Conservation (phyloP, 2,888 invertebrate species). For the Phanerotoma sp. region DNA sequence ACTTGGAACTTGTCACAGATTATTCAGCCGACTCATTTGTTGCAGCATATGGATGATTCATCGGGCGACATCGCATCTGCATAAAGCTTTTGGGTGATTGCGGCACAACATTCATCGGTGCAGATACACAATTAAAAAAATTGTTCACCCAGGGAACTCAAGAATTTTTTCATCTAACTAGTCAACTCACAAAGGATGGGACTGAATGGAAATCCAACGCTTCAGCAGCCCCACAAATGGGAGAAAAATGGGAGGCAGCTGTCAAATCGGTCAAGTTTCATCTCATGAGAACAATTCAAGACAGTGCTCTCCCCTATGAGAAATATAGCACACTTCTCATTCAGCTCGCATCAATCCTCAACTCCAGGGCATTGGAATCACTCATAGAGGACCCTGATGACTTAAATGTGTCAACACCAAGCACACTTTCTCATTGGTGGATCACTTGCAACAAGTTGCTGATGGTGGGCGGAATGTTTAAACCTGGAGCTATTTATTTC, state of each 20-base stretch:
- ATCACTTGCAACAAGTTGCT: background rate
- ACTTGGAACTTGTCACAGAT: conserved; percentile 23
- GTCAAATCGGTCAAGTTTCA: conserved; percentile 18
- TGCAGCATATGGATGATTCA: conserved; percentile 17
- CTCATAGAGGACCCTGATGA: conserved; percentile 25
- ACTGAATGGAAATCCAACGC: conserved; percentile 12
- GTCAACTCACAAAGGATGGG: conserved; percentile 5
- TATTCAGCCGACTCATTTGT: conserved; percentile 20
- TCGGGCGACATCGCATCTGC: conserved; percentile 16
- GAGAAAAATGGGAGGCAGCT: conserved; percentile 21
- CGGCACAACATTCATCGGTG: conserved; percentile 27
- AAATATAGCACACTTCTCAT: conserved; percentile 5
- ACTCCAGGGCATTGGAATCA: conserved; percentile 30
- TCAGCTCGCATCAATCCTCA: conserved; percentile 29
- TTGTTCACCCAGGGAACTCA: background rate
- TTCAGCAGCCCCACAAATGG: conserved; percentile 21
- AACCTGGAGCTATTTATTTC: too few species aligned
- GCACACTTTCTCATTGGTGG: conserved; percentile 29
- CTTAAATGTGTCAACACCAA: conserved; percentile 27
- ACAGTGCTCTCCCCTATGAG: conserved; percentile 6
- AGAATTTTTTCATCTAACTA: background rate
- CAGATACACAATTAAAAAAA: conserved; percentile 6
- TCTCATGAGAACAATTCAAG: background rate
- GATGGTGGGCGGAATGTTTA: too few species aligned
- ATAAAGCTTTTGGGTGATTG: conserved; percentile 19